Evolutionary conservation across 2,797 vertebrate species (phyloP).

Genomic region (Morelia viridis): DNA sequence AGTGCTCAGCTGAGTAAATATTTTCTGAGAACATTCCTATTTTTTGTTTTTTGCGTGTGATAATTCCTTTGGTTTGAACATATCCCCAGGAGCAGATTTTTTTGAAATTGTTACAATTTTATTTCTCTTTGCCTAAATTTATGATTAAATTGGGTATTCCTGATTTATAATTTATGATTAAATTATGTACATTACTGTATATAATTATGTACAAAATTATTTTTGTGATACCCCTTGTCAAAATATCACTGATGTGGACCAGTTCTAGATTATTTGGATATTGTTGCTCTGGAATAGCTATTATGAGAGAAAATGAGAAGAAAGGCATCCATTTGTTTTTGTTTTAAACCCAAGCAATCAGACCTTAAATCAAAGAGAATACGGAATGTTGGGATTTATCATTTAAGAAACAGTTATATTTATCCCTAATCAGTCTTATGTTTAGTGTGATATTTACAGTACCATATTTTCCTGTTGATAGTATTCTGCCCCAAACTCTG

Average conservation of each 20-base stretch:
- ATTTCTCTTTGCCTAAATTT: neutral
- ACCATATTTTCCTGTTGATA: neutral
- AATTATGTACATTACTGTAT: neutral
- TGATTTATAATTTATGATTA: neutral
- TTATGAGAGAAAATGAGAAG: neutral
- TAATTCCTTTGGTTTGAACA: neutral
- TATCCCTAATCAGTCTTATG: neutral
- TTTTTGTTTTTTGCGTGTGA: neutral
- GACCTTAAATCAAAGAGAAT: neutral
- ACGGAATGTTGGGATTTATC: neutral
- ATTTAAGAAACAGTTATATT: neutral
- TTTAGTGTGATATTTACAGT: neutral
- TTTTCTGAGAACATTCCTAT: constrained; percentile 9
- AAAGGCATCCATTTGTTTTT: neutral
- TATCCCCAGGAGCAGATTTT: neutral
- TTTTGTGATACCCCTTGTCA: neutral
- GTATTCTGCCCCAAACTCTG: neutral
- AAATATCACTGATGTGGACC: neutral
- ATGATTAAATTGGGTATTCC: neutral
- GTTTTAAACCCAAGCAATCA: neutral
- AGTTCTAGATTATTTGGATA: neutral
- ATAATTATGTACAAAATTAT: neutral
- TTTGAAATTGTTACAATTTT: neutral
- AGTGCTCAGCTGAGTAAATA: constrained; percentile 34
- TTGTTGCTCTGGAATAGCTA: neutral